phyloP scores from a whole-genome alignment of 1,140 invertebrate genomes.

The Anoplophora glabripennis region DNA sequence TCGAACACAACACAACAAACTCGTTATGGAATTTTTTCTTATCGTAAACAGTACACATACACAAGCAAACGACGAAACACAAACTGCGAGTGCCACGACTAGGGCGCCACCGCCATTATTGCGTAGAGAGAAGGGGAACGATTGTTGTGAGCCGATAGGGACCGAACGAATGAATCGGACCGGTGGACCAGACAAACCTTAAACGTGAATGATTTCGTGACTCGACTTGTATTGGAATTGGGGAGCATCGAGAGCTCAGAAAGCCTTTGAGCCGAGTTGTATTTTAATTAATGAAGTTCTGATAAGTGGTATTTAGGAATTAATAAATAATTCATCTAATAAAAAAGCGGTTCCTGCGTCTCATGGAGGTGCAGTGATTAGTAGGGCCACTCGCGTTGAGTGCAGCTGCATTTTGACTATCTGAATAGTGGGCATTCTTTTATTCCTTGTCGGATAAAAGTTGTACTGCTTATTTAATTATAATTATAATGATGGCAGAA shows the following conservation, averaged over 20 bases:
- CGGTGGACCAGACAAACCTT: constrained; percentile 1
- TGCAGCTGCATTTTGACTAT: too few species aligned
- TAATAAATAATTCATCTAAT: too few species aligned
- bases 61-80: constrained; percentile 16
- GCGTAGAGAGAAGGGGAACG: constrained; percentile 8
- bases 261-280: not conserved
- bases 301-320: too few species aligned
- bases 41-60: not conserved
- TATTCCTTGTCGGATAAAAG: too few species aligned
- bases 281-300: not conserved
- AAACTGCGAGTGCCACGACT: constrained; percentile 20
- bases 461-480: too few species aligned
- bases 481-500: too few species aligned
- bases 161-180: not conserved
- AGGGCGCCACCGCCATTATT: constrained; percentile 22
- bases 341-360: too few species aligned
- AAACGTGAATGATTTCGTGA: not conserved
- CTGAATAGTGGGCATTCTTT: too few species aligned
- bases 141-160: not conserved
- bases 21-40: not conserved
- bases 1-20: not conserved
- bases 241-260: not conserved
- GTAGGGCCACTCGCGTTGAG: too few species aligned
- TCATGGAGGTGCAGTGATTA: too few species aligned
- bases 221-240: not conserved